A percentile compares a stretch with the other conserved stretches of the same genome.
phyloP scores from a whole-genome alignment of 2,888 invertebrate genomes.

The Drosophila seclusa region DNA sequence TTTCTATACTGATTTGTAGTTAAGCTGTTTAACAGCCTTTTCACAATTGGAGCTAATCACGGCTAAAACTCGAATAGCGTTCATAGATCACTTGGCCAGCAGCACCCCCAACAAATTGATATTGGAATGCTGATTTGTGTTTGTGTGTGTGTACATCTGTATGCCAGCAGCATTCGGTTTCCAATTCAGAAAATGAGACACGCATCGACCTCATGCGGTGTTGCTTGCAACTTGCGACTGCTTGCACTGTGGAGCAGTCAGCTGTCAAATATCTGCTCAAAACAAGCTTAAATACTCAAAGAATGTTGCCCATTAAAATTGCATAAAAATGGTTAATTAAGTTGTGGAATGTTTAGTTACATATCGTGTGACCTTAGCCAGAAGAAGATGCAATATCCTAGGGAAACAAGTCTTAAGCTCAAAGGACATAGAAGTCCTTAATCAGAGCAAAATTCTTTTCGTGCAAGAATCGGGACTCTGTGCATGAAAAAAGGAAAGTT shows the following conservation, averaged over 20 bases:
- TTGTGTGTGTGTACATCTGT: constrained; percentile 21
- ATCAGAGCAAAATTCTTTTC: no score
- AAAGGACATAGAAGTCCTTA: background rate
- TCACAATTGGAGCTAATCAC: constrained; percentile 73
- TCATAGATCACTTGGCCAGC: constrained; percentile 39
- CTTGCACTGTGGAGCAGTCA: constrained; percentile 19
- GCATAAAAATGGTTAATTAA: background rate
- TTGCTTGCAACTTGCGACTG: constrained; percentile 4
- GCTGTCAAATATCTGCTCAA: background rate
- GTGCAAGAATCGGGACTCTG: no score
- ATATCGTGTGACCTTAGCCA: background rate
- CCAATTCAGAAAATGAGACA: constrained; percentile 1
- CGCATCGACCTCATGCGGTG: constrained; percentile 44
- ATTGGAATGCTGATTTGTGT: constrained; percentile 32
- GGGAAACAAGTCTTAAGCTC: background rate
- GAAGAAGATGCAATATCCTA: background rate
- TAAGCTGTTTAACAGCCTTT: background rate
- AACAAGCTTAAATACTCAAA: background rate
- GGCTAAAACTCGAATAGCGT: constrained; percentile 70
- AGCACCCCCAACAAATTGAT: constrained; percentile 21
- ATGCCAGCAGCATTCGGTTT: constrained; percentile 29
- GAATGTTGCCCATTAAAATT: background rate
- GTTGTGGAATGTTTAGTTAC: background rate
- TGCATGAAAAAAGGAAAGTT: background rate
- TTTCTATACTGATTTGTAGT: background rate